phyloP scores from a whole-genome alignment of 2,113 vertebrate genomes.

The Petrocephalus microphthalmus region DNA sequence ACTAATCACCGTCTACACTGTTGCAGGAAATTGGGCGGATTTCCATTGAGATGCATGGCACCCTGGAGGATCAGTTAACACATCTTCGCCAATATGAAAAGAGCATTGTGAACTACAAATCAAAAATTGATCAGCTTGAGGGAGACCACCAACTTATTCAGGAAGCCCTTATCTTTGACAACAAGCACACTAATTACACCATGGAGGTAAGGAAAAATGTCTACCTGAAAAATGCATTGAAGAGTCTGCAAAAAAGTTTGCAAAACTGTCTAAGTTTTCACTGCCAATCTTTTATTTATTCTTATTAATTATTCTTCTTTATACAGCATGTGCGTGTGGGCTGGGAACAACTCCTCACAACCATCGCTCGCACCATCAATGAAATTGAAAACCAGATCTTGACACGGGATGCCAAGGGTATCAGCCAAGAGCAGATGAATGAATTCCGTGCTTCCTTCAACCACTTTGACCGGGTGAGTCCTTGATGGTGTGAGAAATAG shows the following conservation, averaged over 20 bases:
- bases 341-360: slow-evolving; percentile 98
- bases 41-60: slow-evolving; percentile 97
- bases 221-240: not conserved
- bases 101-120: slow-evolving; percentile 97
- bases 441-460: slow-evolving; percentile 98
- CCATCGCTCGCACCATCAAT: slow-evolving; percentile 94
- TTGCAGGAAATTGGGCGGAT: slow-evolving; percentile 92
- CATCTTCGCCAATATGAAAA: slow-evolving; percentile 95
- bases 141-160: slow-evolving; percentile 96
- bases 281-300: not conserved
- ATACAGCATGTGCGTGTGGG: slow-evolving; percentile 91
- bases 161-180: slow-evolving; percentile 96
- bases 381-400: slow-evolving; percentile 98
- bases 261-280: not conserved
- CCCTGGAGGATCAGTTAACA: slow-evolving; percentile 91
- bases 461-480: slow-evolving; percentile 96
- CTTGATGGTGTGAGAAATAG: slow-evolving; percentile 1
- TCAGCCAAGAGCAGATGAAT: slow-evolving; percentile 97
- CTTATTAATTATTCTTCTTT: not conserved
- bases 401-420: slow-evolving; percentile 97
- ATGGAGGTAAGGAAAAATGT: slow-evolving; percentile 78
- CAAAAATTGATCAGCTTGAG: slow-evolving; percentile 98
- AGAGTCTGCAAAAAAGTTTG: not conserved
- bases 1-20: not conserved
- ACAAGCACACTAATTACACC: slow-evolving; percentile 98